phyloP scores from a whole-genome alignment of 92 coral and sea anemone species.

The Porites cylindrica region DNA sequence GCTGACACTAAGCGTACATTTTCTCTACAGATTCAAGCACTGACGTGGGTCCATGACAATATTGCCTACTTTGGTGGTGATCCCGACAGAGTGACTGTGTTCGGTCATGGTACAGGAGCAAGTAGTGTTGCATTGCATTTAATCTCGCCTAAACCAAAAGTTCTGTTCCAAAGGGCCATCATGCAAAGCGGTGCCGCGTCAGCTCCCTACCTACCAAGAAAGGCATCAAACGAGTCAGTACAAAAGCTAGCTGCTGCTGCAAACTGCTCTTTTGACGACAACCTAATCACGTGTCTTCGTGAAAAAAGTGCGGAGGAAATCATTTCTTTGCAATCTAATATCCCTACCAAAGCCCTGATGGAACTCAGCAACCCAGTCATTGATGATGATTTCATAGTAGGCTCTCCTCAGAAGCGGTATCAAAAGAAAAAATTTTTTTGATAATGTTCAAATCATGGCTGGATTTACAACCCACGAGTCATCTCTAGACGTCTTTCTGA shows the following conservation, averaged over 20 bases:
- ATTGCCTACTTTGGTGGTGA: slow-evolving; percentile 62
- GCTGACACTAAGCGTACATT: not conserved
- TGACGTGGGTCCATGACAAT: slow-evolving; percentile 50
- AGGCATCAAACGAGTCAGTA: not conserved
- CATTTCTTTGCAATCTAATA: not conserved
- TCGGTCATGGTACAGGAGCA: slow-evolving; percentile 63
- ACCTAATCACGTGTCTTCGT: not conserved
- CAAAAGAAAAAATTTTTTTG: not conserved
- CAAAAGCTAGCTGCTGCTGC: not conserved
- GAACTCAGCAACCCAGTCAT: slow-evolving; percentile 1
- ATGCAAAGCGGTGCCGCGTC: slow-evolving; percentile 22
- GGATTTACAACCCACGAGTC: slow-evolving; percentile 23
- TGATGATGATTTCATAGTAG: slow-evolving; percentile 25
- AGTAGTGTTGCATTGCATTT: slow-evolving; percentile 54
- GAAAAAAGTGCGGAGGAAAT: slow-evolving; percentile 18
- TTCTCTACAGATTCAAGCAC: slow-evolving; percentile 17
- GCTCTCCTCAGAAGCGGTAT: not conserved
- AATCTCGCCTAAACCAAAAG: slow-evolving; percentile 19
- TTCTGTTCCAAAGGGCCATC: slow-evolving; percentile 11
- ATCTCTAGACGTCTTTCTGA: not conserved
- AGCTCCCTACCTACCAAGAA: not conserved
- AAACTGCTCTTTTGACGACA: not conserved
- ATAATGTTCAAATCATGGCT: not conserved
- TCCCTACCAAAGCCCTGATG: not conserved
- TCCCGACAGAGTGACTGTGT: slow-evolving; percentile 47